Evolutionary conservation across 2,113 vertebrate species (phyloP), one percentile per base, ranked within the genome.

Genomic region (Ceyx cyanopectus): DNA sequence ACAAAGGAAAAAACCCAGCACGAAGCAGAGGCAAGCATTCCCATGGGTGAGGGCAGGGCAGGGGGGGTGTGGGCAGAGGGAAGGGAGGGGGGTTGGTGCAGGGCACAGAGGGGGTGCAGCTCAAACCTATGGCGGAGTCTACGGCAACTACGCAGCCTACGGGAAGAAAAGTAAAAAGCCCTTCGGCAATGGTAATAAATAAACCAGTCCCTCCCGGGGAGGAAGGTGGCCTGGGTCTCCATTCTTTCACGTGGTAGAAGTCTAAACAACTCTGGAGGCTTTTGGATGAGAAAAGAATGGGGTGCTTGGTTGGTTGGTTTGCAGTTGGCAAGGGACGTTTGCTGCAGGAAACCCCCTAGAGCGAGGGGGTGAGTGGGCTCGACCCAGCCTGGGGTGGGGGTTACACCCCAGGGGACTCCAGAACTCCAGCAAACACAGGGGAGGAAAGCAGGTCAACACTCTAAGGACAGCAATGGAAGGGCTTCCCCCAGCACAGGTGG

Each of bases 201-300:
- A 96, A 96, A 97, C 94, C 90, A 85, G 91, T 96, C 96, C 96
- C 95, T 98, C 97, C 89, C 18, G 96, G 92, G 97, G 98, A 98
- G 98, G 98, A 98, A 98, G 97, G 98, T 97, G 98, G 98, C 97
- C 97, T 95, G 84, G 87, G 87, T 94, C 89, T 95, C 96, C 70
- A 26, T 94, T 92, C 95, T 86, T 57, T 62, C 93, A 90, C 92
- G 21, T 46, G 51, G 57, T 56, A 75, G 78, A 74, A 92, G 94
- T 95, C 93, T 83, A 91, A 97, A 93, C 85, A 97, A 93, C 85
- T 80, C 82, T 95, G 94, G 89, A 96, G 84, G 92, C 65, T 89
- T 90, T 93, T 66, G 45, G 45, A 70, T 91, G 82, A 85, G 85
- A 76, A 90, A 89, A 95, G 89, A 95, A 97, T 91, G 86, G 30